phyloP scores from a whole-genome alignment of 2,113 vertebrate genomes.

The Tupaia tana region DNA sequence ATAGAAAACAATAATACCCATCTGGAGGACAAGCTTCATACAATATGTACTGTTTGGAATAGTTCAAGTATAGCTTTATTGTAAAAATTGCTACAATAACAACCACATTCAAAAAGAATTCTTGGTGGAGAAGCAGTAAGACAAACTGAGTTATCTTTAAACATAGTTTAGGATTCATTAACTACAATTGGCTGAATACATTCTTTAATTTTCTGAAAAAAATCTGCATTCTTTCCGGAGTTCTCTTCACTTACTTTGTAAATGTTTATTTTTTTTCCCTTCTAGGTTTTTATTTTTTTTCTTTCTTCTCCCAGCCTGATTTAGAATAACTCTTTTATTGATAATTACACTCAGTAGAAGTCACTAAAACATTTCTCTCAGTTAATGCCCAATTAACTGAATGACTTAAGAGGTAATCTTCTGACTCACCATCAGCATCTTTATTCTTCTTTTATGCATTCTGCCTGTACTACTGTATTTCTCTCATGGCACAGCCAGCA shows the following conservation, averaged over 20 bases:
- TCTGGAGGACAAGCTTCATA: too few relatives aligned
- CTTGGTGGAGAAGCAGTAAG: too few relatives aligned
- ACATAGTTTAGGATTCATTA: conserved; percentile 22
- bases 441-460: neutral
- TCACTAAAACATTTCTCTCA: conserved; percentile 5
- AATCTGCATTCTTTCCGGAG: neutral
- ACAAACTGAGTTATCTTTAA: neutral
- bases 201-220: neutral
- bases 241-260: neutral
- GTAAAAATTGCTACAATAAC: too few relatives aligned
- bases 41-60: too few relatives aligned
- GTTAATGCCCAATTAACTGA: conserved; percentile 13
- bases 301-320: neutral
- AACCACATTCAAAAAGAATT: too few relatives aligned
- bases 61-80: too few relatives aligned
- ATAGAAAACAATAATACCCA: too few relatives aligned
- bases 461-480: neutral
- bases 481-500: neutral
- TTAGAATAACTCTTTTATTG: conserved; percentile 15
- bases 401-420: neutral
- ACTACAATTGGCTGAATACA: neutral
- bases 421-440: neutral
- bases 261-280: conserved; percentile 1
- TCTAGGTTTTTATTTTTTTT: neutral
- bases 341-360: conserved; percentile 32